Evolutionary conservation across 2,113 vertebrate genomes (phyloP).

Genomic region (Pan troglodytes): DNA sequence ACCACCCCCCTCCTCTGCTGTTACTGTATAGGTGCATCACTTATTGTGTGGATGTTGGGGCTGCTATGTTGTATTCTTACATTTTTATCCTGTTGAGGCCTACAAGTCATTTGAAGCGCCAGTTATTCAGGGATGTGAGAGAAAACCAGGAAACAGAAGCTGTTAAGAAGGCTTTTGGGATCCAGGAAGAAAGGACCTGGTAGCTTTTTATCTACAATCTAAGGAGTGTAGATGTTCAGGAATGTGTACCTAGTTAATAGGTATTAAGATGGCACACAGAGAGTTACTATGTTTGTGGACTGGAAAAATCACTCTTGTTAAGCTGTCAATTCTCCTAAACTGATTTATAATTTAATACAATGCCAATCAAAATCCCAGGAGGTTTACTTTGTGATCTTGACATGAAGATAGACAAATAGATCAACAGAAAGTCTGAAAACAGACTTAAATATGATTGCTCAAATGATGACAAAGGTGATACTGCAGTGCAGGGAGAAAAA

Average conservation of each 20-base stretch:
- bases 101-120: background rate
- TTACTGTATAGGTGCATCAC: background rate
- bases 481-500: background rate
- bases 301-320: background rate
- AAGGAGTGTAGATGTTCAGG: background rate
- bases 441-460: background rate
- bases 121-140: background rate
- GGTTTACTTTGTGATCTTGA: background rate
- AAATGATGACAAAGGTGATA: background rate
- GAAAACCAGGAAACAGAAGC: background rate
- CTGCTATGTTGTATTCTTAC: background rate
- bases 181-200: background rate
- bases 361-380: background rate
- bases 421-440: background rate
- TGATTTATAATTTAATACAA: background rate
- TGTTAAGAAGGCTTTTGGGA: slow-evolving; percentile 22
- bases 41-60: background rate
- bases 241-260: background rate
- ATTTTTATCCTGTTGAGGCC: background rate
- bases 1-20: background rate
- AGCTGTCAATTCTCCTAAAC: slow-evolving; percentile 16
- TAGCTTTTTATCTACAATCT: background rate
- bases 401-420: background rate
- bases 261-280: background rate
- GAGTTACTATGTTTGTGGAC: background rate